Percentiles rank a stretch among this genome's conserved stretches.
These are phyloP conservation scores for Trachelus iudaicus DNA, from an alignment of 2,888 invertebrate genomes.

Conservation along the genomic window DNA sequence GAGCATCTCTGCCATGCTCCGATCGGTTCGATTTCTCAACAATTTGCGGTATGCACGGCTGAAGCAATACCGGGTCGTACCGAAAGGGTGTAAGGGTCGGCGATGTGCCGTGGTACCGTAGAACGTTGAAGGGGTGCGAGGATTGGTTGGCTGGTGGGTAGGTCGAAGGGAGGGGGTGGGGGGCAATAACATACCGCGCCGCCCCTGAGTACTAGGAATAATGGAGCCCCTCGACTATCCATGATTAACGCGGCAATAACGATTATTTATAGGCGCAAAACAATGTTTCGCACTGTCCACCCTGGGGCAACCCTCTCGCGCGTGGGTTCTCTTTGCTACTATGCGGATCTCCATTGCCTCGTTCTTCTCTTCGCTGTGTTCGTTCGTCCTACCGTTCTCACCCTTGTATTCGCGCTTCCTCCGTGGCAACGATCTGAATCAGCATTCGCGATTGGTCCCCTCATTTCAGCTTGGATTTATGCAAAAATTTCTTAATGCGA, in stretches of 20 bases:
- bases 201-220: conserved; percentile 49
- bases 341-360: not conserved
- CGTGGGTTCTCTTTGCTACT: conserved; percentile 18
- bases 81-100: conserved; percentile 51
- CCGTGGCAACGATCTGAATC: conserved; percentile 39
- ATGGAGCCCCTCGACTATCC: conserved; percentile 55
- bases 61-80: conserved; percentile 44
- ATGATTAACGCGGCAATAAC: conserved; percentile 63
- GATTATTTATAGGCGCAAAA: conserved; percentile 62
- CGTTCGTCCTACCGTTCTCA: not conserved
- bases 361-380: not conserved
- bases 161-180: not conserved
- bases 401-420: not conserved
- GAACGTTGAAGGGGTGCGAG: not conserved
- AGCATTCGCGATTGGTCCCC: conserved; percentile 38
- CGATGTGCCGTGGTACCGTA: conserved; percentile 32
- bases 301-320: conserved; percentile 25
- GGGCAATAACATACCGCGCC: conserved; percentile 25
- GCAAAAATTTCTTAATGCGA: conserved; percentile 48
- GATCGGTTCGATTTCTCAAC: conserved; percentile 51
- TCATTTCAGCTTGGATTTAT: conserved; percentile 36
- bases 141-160: not conserved
- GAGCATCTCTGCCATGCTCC: conserved; percentile 40
- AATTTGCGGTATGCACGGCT: conserved; percentile 54
- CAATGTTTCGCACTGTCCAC: conserved; percentile 61